phyloP scores from a whole-genome alignment of 2,113 vertebrate species.

The Takifugu flavidus region DNA sequence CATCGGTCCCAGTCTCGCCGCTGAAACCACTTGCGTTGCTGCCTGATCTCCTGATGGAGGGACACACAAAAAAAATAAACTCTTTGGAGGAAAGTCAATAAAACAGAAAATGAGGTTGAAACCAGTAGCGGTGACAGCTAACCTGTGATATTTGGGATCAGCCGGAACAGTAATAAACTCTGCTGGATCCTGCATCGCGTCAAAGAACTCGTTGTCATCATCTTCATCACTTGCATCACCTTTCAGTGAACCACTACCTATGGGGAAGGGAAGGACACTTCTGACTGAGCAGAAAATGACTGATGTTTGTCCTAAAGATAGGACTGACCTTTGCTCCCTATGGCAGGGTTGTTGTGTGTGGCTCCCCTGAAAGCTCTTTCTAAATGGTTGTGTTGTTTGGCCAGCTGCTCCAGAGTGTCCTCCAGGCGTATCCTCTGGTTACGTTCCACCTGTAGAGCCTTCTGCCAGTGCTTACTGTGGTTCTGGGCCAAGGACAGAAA shows the following conservation, averaged over 20 bases:
- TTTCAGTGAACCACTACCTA: constrained; percentile 79
- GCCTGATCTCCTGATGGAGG: constrained; percentile 82
- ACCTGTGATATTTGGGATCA: constrained; percentile 90
- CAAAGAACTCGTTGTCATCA: constrained; percentile 95
- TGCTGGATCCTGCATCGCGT: constrained; percentile 82
- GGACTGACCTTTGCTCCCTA: constrained; percentile 79
- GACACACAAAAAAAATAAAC: background rate
- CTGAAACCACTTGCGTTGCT: constrained; percentile 94
- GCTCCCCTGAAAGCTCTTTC: constrained; percentile 93
- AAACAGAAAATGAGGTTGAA: background rate
- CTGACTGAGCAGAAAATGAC: background rate
- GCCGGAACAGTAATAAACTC: constrained; percentile 90
- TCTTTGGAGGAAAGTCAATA: background rate
- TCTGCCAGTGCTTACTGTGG: constrained; percentile 95
- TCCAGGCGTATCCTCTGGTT: constrained; percentile 93
- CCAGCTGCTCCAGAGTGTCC: constrained; percentile 93
- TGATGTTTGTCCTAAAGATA: background rate
- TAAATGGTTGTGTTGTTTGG: constrained; percentile 96
- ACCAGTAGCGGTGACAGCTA: background rate
- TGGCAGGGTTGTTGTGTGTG: constrained; percentile 69
- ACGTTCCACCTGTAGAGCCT: constrained; percentile 87
- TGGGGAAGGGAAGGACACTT: background rate
- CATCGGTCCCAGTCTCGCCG: constrained; percentile 88
- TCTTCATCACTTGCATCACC: constrained; percentile 93
- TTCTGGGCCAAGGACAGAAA: constrained; percentile 89